Evolutionary conservation across 1,140 invertebrate genomes (phyloP), one percentile per base, ranked within the genome.

Genomic region (Drosophila nasuta): DNA sequence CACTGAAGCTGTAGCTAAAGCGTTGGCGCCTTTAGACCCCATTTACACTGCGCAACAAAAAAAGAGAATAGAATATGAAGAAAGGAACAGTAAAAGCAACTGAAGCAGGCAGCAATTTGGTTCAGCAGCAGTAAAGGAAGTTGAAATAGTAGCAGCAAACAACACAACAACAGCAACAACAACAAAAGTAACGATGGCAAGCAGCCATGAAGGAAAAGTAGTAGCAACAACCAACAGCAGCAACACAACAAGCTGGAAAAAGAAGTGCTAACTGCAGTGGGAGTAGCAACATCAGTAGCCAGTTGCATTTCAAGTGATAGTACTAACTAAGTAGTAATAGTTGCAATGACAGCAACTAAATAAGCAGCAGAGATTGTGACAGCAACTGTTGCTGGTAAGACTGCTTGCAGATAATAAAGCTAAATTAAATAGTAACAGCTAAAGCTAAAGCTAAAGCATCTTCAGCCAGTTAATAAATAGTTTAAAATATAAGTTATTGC

Each of bases 21-120:
- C n/a, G 63, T 25, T 35, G 45, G 48, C 48, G 62, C 41, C 57
- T 46, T 59, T 7, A n/a, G 33, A 41, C 33, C 28, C 35, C 56
- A 58, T 62, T 51, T 67, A 73, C 64, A 74, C 71, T 65, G 63
- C 15, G 17, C 33, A 41, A 25, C 33, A 30, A n/a, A 45, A 43
- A 33, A 65, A 25, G 20, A 25, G 20, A 25, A 25, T 25, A 25
- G 20, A 25, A 25, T 25, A 25, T 25, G 20, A 25, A 25, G 20
- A 25, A 25, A 33, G 38, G 41, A n/a, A 25, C 25, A 41, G 28
- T 28, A 54, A 38, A 20, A 54, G 49, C 13, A 25, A 13, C 59
- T 63, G 15, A 20, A 20, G 35, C 35, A 11, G 17, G 10, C 54
- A 57, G 33, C 30, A 35, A 33, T 54, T 10, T 41, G 38, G 3